Conservation (phyloP, 2,113 vertebrate genomes). For the Sinocyclocheilus anophthalmus region DNA sequence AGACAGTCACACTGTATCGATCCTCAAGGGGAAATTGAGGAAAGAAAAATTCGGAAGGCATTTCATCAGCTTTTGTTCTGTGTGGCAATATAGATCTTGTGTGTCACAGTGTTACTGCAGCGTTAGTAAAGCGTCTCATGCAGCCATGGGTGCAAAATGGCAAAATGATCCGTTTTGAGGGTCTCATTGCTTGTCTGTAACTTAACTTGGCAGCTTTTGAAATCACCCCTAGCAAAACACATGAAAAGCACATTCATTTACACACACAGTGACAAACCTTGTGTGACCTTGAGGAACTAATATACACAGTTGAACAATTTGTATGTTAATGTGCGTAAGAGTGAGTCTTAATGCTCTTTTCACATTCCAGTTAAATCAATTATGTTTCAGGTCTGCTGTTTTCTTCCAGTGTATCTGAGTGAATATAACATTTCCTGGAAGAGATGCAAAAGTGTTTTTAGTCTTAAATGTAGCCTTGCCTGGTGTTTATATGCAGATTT, state of each 20-base stretch:
- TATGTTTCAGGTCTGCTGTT: not conserved
- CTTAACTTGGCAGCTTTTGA: not conserved
- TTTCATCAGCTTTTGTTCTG: constrained; percentile 11
- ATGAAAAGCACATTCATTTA: not conserved
- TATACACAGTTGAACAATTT: not conserved
- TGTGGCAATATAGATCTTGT: constrained; percentile 8
- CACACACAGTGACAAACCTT: not conserved
- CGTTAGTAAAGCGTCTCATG: not conserved
- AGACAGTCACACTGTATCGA: constrained; percentile 9
- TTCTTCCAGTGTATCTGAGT: not conserved
- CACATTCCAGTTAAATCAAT: not conserved
- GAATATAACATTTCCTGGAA: not conserved
- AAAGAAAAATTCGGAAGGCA: not conserved
- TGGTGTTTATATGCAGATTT: not conserved
- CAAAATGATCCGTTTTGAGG: not conserved
- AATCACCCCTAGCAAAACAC: not conserved
- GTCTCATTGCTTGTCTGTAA: not conserved
- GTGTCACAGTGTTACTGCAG: constrained; percentile 11
- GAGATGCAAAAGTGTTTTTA: not conserved
- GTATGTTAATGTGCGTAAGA: not conserved
- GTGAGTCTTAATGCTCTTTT: not conserved
- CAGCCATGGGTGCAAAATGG: not conserved
- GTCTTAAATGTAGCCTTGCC: too few relatives aligned
- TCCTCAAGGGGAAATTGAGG: not conserved
- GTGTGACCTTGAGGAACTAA: not conserved